Evolutionary conservation across 2,113 vertebrate species (phyloP).

Genomic region (Pachyramphus minor): DNA sequence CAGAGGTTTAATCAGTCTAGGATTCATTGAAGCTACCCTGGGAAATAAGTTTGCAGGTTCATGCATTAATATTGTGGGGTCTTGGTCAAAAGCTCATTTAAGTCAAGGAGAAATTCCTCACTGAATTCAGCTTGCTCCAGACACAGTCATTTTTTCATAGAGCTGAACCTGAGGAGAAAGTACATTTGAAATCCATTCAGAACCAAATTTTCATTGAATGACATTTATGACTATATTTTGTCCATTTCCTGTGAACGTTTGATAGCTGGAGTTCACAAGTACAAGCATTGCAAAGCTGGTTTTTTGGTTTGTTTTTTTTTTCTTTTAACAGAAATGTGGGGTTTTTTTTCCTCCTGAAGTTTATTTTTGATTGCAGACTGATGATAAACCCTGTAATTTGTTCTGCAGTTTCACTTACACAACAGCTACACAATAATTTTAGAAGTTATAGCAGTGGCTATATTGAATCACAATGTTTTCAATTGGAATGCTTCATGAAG

Average conservation of each 20-base stretch:
- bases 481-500: not conserved
- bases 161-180: slow-evolving; percentile 2
- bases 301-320: not conserved
- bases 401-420: slow-evolving; percentile 10
- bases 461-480: not conserved
- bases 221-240: slow-evolving; percentile 6
- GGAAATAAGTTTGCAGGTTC: slow-evolving; percentile 58
- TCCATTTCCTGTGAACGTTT: not conserved
- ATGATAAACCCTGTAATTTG: slow-evolving; percentile 14
- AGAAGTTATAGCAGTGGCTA: not conserved
- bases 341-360: not conserved
- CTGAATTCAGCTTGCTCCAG: slow-evolving; percentile 14
- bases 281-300: not conserved
- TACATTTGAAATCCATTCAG: slow-evolving; percentile 33
- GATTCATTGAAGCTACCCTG: slow-evolving; percentile 38
- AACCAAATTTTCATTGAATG: slow-evolving; percentile 16
- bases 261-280: not conserved
- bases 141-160: slow-evolving; percentile 9
- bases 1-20: slow-evolving; percentile 58
- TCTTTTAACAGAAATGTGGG: not conserved
- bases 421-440: slow-evolving; percentile 11
- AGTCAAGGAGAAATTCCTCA: slow-evolving; percentile 42
- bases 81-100: slow-evolving; percentile 52
- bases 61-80: slow-evolving; percentile 35
- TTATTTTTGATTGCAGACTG: slow-evolving; percentile 19